These are phyloP conservation scores for Sander lucioperca DNA, from an alignment of 2,113 vertebrate species.

Conservation along the genomic window DNA sequence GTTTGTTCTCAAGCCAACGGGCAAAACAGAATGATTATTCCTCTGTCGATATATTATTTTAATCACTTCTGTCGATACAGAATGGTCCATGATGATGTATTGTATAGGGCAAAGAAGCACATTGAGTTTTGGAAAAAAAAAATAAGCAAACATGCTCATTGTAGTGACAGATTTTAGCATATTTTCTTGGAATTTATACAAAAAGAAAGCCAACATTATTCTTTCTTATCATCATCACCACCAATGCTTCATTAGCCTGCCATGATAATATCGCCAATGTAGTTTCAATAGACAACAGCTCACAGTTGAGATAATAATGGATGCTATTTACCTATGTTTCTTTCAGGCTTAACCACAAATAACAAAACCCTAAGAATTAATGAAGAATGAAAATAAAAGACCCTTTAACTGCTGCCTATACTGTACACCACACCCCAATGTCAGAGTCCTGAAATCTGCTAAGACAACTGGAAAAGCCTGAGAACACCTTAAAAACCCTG, in stretches of 20 bases:
- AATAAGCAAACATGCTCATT: not conserved
- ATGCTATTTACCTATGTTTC: not conserved
- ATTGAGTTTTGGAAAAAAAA: not conserved
- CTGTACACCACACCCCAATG: not conserved
- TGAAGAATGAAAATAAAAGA: not conserved
- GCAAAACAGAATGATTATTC: not conserved
- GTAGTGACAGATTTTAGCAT: not conserved
- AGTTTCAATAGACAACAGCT: not conserved
- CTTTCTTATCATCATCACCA: not conserved
- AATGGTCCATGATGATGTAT: no score
- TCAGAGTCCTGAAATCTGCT: not conserved
- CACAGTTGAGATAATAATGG: not conserved
- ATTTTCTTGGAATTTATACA: not conserved
- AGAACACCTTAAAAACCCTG: no score
- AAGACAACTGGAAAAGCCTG: no score
- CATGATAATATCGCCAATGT: not conserved
- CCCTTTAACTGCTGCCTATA: not conserved
- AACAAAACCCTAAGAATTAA: not conserved
- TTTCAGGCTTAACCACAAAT: not conserved
- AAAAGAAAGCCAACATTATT: not conserved
- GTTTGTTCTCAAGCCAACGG: not conserved
- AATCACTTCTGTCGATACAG: not conserved
- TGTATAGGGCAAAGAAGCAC: no score
- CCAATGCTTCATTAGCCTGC: not conserved
- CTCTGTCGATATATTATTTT: conserved; percentile 1